Percentiles rank a stretch among this genome's conserved stretches.
These are phyloP conservation scores for Intellagama lesueurii DNA, from an alignment of 2,797 vertebrate genomes.

Conservation along the genomic window DNA sequence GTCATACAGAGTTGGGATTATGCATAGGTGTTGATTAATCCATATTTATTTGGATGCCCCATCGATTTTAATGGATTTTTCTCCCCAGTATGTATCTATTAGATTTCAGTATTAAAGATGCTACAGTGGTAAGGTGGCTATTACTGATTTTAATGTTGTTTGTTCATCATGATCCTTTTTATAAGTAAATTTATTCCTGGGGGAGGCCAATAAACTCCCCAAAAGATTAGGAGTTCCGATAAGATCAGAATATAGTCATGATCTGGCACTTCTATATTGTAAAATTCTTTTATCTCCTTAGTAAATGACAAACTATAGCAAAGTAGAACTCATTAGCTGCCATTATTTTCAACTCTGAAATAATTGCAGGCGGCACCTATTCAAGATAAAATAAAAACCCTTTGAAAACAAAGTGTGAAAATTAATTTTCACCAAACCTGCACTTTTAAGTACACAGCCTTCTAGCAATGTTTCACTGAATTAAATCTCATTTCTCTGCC, in stretches of 20 bases:
- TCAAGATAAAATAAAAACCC: constrained; percentile 16
- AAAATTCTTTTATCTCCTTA: constrained; percentile 25
- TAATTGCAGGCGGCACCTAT: constrained; percentile 22
- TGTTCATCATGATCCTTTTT: neutral
- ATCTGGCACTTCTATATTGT: neutral
- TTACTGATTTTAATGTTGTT: neutral
- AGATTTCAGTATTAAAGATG: neutral
- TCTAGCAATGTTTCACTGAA: constrained; percentile 1
- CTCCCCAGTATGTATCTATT: neutral
- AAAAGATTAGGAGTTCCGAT: neutral
- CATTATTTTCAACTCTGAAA: constrained; percentile 22
- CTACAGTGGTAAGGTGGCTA: neutral
- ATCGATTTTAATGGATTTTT: neutral
- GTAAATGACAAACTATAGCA: neutral
- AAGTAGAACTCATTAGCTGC: neutral
- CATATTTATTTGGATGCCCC: neutral
- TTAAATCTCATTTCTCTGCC: constrained; percentile 32
- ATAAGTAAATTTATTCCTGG: too few species aligned
- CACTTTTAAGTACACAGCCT: neutral
- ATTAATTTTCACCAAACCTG: constrained; percentile 40
- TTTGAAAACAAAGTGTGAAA: constrained; percentile 39
- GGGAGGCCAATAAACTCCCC: too few species aligned
- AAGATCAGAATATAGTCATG: neutral
- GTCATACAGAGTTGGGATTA: neutral
- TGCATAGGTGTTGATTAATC: neutral